Conservation (phyloP, 2,888 invertebrate genomes). For the Ophonus ardosiacus region DNA sequence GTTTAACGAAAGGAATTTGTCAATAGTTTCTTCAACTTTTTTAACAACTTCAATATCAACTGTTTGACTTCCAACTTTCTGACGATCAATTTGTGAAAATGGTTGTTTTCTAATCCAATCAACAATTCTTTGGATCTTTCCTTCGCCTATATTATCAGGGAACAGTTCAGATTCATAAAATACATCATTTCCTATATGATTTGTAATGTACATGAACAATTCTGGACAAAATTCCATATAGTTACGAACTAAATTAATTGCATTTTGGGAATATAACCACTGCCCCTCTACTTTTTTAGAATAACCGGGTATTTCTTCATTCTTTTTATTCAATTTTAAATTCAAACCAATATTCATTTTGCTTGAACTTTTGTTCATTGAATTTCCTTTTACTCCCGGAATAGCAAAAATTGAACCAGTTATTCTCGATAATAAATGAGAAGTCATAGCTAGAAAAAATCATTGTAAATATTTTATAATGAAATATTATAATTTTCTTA, state of each 20-base stretch:
- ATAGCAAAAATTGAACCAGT: slow-evolving; percentile 90
- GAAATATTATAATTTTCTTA: slow-evolving; percentile 66
- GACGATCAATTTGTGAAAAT: slow-evolving; percentile 79
- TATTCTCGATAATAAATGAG: slow-evolving; percentile 87
- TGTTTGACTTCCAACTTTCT: slow-evolving; percentile 84
- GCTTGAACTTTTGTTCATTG: slow-evolving; percentile 74
- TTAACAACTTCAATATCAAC: slow-evolving; percentile 83
- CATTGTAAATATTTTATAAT: background rate
- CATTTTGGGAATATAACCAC: slow-evolving; percentile 91
- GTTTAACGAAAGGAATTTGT: slow-evolving; percentile 69
- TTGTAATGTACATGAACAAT: slow-evolving; percentile 81
- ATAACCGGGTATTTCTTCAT: slow-evolving; percentile 88
- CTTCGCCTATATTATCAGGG: slow-evolving; percentile 74
- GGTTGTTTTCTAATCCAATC: slow-evolving; percentile 87
- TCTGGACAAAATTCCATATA: slow-evolving; percentile 87
- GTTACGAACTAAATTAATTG: slow-evolving; percentile 82
- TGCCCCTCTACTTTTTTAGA: slow-evolving; percentile 83
- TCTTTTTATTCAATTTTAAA: slow-evolving; percentile 91
- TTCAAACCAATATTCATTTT: slow-evolving; percentile 93
- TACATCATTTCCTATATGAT: slow-evolving; percentile 76
- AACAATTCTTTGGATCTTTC: slow-evolving; percentile 77
- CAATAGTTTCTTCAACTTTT: slow-evolving; percentile 77
- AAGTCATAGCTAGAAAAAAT: slow-evolving; percentile 79
- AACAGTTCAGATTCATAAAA: slow-evolving; percentile 85
- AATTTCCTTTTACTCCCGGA: slow-evolving; percentile 75